These are phyloP conservation scores for Chrysemys picta DNA, from an alignment of 2,113 vertebrate species.

Conservation along the genomic window DNA sequence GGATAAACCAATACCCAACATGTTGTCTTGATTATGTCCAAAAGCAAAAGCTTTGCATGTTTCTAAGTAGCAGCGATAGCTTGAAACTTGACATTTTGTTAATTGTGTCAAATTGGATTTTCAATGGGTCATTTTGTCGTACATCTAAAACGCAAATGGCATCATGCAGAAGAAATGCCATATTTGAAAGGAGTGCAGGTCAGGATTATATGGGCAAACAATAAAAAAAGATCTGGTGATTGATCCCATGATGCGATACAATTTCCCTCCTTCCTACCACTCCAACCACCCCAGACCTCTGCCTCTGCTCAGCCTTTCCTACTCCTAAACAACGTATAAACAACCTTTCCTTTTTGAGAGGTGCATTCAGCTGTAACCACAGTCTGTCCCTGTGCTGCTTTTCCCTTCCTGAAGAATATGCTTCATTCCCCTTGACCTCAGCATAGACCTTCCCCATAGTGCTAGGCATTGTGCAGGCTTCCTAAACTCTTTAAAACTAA, in stretches of 20 bases:
- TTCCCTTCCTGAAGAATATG: not conserved
- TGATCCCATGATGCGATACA: not conserved
- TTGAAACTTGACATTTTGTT: slow-evolving; percentile 77
- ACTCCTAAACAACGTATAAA: not conserved
- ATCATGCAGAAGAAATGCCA: slow-evolving; percentile 55
- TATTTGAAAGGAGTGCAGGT: slow-evolving; percentile 50
- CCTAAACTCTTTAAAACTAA: not conserved
- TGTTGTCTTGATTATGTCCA: slow-evolving; percentile 82
- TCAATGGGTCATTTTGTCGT: slow-evolving; percentile 44
- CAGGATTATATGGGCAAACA: not conserved
- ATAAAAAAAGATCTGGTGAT: slow-evolving; percentile 45
- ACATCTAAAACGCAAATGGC: slow-evolving; percentile 56
- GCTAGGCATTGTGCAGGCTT: not conserved
- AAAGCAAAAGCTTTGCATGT: slow-evolving; percentile 73
- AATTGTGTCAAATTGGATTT: slow-evolving; percentile 63
- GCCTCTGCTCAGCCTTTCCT: not conserved
- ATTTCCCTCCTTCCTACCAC: not conserved
- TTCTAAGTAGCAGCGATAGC: slow-evolving; percentile 75
- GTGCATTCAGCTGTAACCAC: slow-evolving; percentile 14
- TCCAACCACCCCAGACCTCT: not conserved
- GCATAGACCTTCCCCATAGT: not conserved
- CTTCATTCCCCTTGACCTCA: not conserved
- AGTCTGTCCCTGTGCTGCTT: not conserved
- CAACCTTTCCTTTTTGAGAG: slow-evolving; percentile 8
- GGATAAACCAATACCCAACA: slow-evolving; percentile 80